Evolutionary conservation across 2,113 vertebrate species (phyloP), one percentile per base, ranked within the genome.

Genomic region (Phainopepla nitens): DNA sequence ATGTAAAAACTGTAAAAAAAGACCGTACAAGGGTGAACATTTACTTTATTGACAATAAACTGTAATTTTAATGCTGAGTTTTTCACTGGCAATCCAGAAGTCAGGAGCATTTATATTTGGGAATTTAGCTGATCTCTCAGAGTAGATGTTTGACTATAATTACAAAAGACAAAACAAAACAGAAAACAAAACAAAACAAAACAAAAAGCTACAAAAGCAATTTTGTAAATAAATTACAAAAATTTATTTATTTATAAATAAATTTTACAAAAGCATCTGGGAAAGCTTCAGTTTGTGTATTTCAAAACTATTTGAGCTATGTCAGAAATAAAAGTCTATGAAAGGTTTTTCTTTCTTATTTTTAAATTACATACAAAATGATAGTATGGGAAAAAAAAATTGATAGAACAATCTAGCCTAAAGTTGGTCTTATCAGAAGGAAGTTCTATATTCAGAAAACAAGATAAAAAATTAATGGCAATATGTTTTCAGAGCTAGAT

Each of bases 391-490:
- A 36, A 73, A 33, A 61, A 71, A 51, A 6, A 1, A n/a, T n/a
- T 16, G 4, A 7, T 45, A 61, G 22, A 68, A 1, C 0, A 1
- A 49, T 68, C 19, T 31, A 77, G 16, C 10, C 4, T 36, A 23
- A 66, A 71, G 3, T 13, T 51, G 4, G 3, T 51, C 24, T 53
- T 60, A 44, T 39, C 17, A 51, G 28, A 77, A 87, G 2, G 17
- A 69, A 60, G 14, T 42, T 50, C 3, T 81, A 4, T 31, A 31
- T 49, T 39, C 29, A 60, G 29, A 83, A 92, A 87, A 62, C 29
- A 19, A 15, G 35, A 75, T 51, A 14, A 79, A 90, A 84, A 35
- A 44, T 1, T 58, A 70, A 70, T 27, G 6, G 6, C 5, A 36
- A n/a, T 17, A 14, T 45, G 27, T 81, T 81, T 89, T 76, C 29